Conservation (phyloP, 1,140 invertebrate species). For the Drosophila novamexicana region DNA sequence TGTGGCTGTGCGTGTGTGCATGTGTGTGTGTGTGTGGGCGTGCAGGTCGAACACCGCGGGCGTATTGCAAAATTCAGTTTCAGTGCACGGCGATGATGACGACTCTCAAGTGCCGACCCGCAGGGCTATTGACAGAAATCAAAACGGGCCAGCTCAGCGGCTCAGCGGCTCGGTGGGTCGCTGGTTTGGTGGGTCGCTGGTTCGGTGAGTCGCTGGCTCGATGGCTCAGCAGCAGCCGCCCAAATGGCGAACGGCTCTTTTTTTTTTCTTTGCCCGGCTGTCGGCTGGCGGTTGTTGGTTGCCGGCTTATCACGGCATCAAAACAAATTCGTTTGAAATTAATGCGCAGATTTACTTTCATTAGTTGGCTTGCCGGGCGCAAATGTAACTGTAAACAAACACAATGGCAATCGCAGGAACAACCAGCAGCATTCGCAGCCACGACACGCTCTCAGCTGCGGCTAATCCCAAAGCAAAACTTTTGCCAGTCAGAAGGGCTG, state of each 20-base stretch:
- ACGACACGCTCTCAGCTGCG: constrained; percentile 53
- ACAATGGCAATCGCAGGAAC: constrained; percentile 52
- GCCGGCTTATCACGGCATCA: constrained; percentile 82
- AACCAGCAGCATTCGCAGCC: constrained; percentile 63
- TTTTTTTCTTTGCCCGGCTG: constrained; percentile 11
- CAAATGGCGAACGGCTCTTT: constrained; percentile 72
- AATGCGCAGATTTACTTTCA: constrained; percentile 83
- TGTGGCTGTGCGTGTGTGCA: constrained; percentile 17
- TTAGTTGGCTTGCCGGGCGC: constrained; percentile 70
- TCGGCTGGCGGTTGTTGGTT: constrained; percentile 39
- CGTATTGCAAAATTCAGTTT: constrained; percentile 75
- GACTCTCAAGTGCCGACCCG: constrained; percentile 75
- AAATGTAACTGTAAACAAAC: constrained; percentile 75
- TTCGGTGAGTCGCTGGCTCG: constrained; percentile 2
- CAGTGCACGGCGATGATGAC: constrained; percentile 55
- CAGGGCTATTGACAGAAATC: constrained; percentile 79
- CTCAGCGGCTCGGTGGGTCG: constrained; percentile 11
- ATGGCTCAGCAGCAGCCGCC: constrained; percentile 41
- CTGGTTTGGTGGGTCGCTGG: neutral
- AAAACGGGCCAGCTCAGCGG: constrained; percentile 61
- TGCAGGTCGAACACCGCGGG: constrained; percentile 39
- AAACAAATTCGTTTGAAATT: constrained; percentile 84
- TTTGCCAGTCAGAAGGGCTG: constrained; percentile 62
- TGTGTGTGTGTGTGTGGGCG: constrained; percentile 27
- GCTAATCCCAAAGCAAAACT: constrained; percentile 79